Conservation (phyloP, 2,113 vertebrate species). For the Machaerirhynchus nigripectus region DNA sequence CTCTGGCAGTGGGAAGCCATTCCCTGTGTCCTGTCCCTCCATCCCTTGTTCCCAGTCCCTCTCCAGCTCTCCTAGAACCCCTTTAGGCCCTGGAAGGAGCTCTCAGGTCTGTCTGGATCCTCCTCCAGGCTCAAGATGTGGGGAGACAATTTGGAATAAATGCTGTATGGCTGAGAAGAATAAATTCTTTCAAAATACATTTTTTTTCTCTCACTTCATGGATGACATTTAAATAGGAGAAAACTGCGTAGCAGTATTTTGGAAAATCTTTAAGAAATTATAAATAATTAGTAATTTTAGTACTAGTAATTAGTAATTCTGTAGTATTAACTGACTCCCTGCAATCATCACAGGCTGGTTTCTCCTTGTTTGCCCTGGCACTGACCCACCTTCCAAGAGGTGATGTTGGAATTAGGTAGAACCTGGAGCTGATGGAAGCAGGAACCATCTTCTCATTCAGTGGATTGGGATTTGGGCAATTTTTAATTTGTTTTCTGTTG, state of each 20-base stretch:
- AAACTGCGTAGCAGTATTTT: fast-evolving
- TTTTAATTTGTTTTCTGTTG: not conserved
- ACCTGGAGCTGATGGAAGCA: not conserved
- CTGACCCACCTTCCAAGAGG: not conserved
- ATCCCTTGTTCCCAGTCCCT: not conserved
- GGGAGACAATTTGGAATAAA: slow-evolving; percentile 50
- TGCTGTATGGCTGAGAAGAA: not conserved
- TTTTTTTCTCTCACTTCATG: not conserved
- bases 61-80: not conserved
- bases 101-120: not conserved
- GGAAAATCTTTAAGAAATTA: not conserved
- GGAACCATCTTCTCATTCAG: not conserved
- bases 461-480: not conserved
- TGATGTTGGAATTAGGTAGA: not conserved
- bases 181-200: not conserved
- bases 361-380: not conserved
- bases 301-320: not conserved
- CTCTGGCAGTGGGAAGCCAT: not conserved
- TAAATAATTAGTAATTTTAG: not conserved
- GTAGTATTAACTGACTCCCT: not conserved
- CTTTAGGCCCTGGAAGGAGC: fast-evolving
- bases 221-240: not conserved
- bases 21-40: not conserved
- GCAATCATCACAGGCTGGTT: fast-evolving
- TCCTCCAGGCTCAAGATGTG: not conserved